Conservation (phyloP, 1,140 invertebrate species). For the Copidosoma floridanum region DNA sequence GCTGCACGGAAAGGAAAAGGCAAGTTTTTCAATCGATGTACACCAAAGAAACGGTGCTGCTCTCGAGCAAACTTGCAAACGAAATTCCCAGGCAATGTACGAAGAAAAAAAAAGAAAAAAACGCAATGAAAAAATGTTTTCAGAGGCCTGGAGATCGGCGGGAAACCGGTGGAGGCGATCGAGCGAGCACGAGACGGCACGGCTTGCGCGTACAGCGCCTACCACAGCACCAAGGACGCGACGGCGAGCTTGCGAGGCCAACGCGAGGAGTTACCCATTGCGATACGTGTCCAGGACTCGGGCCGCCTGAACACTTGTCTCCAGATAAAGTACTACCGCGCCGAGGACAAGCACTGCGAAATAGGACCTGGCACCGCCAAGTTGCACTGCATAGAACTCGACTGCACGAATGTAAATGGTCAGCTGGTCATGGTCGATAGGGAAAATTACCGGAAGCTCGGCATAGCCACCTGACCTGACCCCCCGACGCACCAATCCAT, state of each 20-base stretch:
- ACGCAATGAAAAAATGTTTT: no score
- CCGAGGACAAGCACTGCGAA: conserved; percentile 57
- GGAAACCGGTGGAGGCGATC: conserved; percentile 48
- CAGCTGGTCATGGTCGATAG: conserved; percentile 54
- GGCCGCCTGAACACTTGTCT: conserved; percentile 56
- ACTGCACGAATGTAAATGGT: conserved; percentile 56
- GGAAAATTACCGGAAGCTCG: conserved; percentile 47
- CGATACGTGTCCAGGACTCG: conserved; percentile 53
- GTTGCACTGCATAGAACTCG: conserved; percentile 61
- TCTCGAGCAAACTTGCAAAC: no score
- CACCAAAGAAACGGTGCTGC: no score
- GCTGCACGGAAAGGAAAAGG: no score
- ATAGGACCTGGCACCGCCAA: conserved; percentile 57
- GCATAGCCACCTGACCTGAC: conserved; percentile 2
- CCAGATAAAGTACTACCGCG: conserved; percentile 61
- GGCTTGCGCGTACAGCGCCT: conserved; percentile 56
- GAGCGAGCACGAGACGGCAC: conserved; percentile 53
- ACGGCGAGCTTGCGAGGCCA: conserved; percentile 48
- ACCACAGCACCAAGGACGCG: conserved; percentile 51
- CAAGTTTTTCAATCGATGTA: no score
- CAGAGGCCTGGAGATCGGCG: conserved; percentile 52
- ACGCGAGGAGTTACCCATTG: conserved; percentile 52
- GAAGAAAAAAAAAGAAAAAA: no score
- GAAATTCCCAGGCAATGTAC: no score
- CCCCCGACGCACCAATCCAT: no score